A percentile compares a stretch with the other conserved stretches of the same genome.
Conservation (phyloP, 2,113 vertebrate genomes). For the Pedionomus torquatus region DNA sequence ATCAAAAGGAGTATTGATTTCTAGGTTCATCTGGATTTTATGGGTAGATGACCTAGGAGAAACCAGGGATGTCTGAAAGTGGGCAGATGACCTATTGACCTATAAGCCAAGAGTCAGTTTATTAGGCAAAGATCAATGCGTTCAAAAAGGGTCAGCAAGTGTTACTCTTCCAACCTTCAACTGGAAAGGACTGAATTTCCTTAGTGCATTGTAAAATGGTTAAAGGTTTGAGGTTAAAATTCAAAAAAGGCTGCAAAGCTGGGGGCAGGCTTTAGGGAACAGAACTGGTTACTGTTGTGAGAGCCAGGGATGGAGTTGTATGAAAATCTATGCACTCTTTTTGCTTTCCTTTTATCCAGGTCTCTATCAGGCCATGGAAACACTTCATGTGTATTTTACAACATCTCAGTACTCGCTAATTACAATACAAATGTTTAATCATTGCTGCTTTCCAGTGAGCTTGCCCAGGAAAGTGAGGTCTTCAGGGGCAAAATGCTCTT, state of each 20-base stretch:
- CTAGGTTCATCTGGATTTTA: not conserved
- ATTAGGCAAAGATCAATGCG: not conserved
- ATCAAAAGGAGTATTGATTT: not conserved
- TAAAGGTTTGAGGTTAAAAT: not conserved
- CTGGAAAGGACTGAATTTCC: not conserved
- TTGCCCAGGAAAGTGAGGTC: not conserved
- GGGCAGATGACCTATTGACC: not conserved
- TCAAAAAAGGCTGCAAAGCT: not conserved
- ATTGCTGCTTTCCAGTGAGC: not conserved
- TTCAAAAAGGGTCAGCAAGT: not conserved
- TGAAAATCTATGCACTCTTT: not conserved
- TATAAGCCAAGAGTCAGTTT: not conserved
- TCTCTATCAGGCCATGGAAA: not conserved
- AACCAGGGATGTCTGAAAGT: not conserved
- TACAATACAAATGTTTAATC: not conserved
- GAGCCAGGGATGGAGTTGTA: not conserved
- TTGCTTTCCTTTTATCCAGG: not conserved
- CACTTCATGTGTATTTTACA: not conserved
- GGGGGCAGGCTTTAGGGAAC: not conserved
- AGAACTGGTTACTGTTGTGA: not conserved
- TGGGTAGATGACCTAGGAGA: not conserved
- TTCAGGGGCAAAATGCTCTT: not conserved
- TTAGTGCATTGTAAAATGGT: not conserved
- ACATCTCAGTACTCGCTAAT: not conserved
- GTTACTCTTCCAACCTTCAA: not conserved